Base-by-base conservation (phyloP, 2,113 vertebrate genomes). In the Lepisosteus osseus region DNA sequence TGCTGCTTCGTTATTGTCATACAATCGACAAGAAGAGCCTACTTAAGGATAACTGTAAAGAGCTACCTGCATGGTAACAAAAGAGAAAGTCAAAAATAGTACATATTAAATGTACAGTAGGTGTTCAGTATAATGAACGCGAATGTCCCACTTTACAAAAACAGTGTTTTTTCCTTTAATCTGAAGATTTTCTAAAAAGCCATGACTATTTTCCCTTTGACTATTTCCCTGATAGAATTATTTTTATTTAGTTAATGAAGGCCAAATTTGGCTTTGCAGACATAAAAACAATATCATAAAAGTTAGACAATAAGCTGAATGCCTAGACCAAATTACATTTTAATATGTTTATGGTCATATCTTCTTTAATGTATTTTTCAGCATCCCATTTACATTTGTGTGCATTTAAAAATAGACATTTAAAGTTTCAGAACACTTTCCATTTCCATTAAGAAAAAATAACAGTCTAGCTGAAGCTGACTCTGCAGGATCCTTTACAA, bases 271-370 rank as follows among this genome's bases (percentile, higher is more conserved):
- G 41, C 13, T 9, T 4, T 12, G 68, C 5, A 41, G 29, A 29
- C 29, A 29, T 29, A 29, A 29, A 29, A 29, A 29, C 29, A 57
- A 5, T 54, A 2, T 29, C 29, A 7, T 3, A 3, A 14, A 54
- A 47, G 7, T 11, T 15, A 51, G 43, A 72, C 66, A 67, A 43
- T 44, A 65, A 72, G 64, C 65, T 61, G 13, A 57, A 67, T 61
- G 64, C 54, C 55, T 67, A 64, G 57, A 29, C 62, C 69, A 59
- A 71, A 75, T 70, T 51, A 67, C 42, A 70, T 75, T 47, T 43
- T 62, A 65, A 71, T 71, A 17, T 14, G 63, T 15, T 54, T 40
- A 51, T 66, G 64, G 15, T 61, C 56, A 29, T 2, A 1, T 29
- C 29, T 29, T 29, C 29, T 29, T 29, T 57, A 61, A 51, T 67